These are phyloP conservation scores for Mamestra configurata DNA, from an alignment of 1,140 invertebrate species.

Conservation along the genomic window DNA sequence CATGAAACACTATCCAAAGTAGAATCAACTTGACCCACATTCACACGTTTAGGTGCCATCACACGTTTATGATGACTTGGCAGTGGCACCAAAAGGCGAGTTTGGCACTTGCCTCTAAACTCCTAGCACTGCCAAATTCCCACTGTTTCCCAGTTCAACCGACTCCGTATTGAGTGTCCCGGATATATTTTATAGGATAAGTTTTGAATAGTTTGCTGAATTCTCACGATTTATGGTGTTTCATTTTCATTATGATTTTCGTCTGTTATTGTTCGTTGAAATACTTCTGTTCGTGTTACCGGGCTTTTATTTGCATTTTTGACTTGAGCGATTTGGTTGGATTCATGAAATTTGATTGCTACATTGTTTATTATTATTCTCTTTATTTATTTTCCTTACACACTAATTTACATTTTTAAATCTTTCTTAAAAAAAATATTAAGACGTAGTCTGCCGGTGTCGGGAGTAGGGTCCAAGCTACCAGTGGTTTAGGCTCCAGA, in stretches of 20 bases:
- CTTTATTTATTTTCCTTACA: too few relatives aligned
- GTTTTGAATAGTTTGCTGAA: slow-evolving; percentile 42
- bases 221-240: slow-evolving; percentile 30
- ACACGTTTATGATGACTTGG: slow-evolving; percentile 55
- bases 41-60: slow-evolving; percentile 10
- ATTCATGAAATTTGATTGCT: neutral
- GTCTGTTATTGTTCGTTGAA: neutral
- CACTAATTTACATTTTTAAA: too few relatives aligned
- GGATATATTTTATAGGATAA: slow-evolving; percentile 51
- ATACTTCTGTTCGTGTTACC: slow-evolving; percentile 1
- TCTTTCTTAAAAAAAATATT: too few relatives aligned
- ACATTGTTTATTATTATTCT: neutral
- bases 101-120: slow-evolving; percentile 40
- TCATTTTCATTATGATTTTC: slow-evolving; percentile 9
- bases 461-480: too few relatives aligned
- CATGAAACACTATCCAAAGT: neutral
- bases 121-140: slow-evolving; percentile 51
- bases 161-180: slow-evolving; percentile 22
- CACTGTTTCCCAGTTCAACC: slow-evolving; percentile 51
- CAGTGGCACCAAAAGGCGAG: slow-evolving; percentile 42
- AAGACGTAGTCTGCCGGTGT: too few relatives aligned
- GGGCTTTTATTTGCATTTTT: neutral
- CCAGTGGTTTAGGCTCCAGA: too few relatives aligned
- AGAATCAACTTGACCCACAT: slow-evolving; percentile 16
- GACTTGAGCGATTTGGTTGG: neutral